A percentile compares a stretch with the other conserved stretches of the same genome.
Evolutionary conservation across 2,113 vertebrate species (phyloP).

Genomic region (Eptesicus fuscus): DNA sequence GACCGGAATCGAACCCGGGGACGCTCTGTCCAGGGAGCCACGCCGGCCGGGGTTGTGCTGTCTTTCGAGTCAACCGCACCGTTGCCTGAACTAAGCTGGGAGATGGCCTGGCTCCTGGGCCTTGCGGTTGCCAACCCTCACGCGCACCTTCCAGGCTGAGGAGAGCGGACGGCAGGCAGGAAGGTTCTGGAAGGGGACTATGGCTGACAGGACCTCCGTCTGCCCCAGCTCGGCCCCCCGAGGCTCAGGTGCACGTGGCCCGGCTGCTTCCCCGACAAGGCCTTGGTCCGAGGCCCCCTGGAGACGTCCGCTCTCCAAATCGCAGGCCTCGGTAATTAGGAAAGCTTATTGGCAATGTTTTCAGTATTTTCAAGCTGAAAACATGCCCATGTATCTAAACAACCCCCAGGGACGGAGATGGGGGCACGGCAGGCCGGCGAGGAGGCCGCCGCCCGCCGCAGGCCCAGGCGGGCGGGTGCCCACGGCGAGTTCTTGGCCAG

Average conservation of each 20-base stretch:
- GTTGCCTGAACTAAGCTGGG: neutral
- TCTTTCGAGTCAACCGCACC: neutral
- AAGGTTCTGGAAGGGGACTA: neutral
- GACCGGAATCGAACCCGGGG: too few relatives aligned
- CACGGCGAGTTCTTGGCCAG: slow-evolving; percentile 55
- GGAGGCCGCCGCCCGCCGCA: neutral
- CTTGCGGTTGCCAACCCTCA: neutral
- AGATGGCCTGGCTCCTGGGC: neutral
- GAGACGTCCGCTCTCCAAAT: neutral
- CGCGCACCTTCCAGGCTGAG: neutral
- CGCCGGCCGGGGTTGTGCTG: neutral
- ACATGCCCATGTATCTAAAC: slow-evolving; percentile 62
- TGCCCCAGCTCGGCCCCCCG: neutral
- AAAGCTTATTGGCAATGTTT: slow-evolving; percentile 57
- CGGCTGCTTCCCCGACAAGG: neutral
- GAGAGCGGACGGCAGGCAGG: neutral
- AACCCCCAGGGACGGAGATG: slow-evolving; percentile 53
- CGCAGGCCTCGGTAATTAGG: slow-evolving; percentile 49
- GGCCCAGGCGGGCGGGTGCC: slow-evolving; percentile 32
- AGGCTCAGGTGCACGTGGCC: neutral
- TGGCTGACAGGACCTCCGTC: neutral
- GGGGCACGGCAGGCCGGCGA: neutral
- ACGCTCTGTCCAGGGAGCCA: too few relatives aligned
- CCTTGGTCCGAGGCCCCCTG: neutral
- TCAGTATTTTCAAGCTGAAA: slow-evolving; percentile 50